Percentiles rank a stretch among this genome's conserved stretches.
Evolutionary conservation across 2,888 invertebrate species (phyloP).

Genomic region (Lutraria lutraria): DNA sequence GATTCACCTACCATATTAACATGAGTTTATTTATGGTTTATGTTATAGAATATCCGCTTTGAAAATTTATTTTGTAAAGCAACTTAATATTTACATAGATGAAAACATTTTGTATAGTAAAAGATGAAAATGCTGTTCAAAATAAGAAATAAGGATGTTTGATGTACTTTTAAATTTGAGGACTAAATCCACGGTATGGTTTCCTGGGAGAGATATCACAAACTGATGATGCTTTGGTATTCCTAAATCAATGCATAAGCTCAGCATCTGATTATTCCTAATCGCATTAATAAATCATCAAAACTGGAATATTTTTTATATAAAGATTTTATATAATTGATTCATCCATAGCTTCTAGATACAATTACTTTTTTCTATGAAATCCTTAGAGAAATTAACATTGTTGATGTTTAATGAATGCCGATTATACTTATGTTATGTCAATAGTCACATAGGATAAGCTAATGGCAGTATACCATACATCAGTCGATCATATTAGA

Average conservation of each 20-base stretch:
- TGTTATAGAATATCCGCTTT: background rate
- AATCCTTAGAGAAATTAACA: background rate
- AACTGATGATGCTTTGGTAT: too few species aligned
- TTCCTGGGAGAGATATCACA: too few species aligned
- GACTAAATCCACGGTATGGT: too few species aligned
- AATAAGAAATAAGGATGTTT: too few species aligned
- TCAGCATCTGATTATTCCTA: background rate
- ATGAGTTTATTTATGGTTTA: background rate
- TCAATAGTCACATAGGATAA: background rate
- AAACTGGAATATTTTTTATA: background rate
- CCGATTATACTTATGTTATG: background rate
- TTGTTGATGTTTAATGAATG: background rate
- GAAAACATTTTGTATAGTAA: too few species aligned
- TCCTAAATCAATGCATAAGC: background rate
- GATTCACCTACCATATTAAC: background rate
- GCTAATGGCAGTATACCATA: background rate
- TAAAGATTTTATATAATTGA: background rate
- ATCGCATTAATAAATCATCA: background rate
- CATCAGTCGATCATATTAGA: too few species aligned
- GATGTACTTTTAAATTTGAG: too few species aligned
- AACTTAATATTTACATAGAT: too few species aligned
- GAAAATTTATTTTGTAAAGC: background rate
- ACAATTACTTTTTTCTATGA: background rate
- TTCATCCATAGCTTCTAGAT: background rate
- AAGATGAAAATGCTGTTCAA: too few species aligned